Evolutionary conservation across 2,113 vertebrate genomes (phyloP), one percentile per base, ranked within the genome.

Genomic region (Notarius lentiginosus): DNA sequence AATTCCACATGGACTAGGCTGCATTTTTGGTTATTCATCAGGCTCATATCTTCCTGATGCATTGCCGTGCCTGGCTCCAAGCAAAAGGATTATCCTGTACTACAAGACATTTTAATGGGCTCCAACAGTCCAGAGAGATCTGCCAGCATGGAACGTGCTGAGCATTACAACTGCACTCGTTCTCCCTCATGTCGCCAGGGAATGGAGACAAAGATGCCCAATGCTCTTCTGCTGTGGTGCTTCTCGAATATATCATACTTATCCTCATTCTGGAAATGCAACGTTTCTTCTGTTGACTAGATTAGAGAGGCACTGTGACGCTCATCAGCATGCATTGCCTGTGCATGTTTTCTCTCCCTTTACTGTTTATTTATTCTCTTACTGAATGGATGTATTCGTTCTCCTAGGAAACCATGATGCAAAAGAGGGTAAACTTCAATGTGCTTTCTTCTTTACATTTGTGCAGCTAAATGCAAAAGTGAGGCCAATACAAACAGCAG

Each of bases 21-120:
- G 65, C 34, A 58, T 73, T 88, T 77, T 87, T 87, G 73, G 82
- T 89, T 88, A 88, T 90, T 89, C 84, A 85, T 86, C 63, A 86
- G 80, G 82, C 88, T 88, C 73, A 85, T 88, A 86, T 89, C 79
- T 84, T 82, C 79, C 83, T 81, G 83, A 89, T 86, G 51, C 87
- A 88, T 89, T 88, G 73, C 90, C 75, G 51, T 65, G 30, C 77
- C 55, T 9, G 49, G 85, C 87, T 88, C 61, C 60, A 49, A 80
- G 85, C 80, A 79, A 89, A 86, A 87, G 85, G 88, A 90, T 90
- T 90, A 90, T 90, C 85, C 86, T 88, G 85, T 87, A 83, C 87
- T 88, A 90, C 88, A 90, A 87, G 85, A 84, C 83, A 84, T 88
- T 89, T 86, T 90, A 91, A 91, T 90, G 89, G 86, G 91, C 88